Conservation (phyloP, 2,797 vertebrate genomes). For the Sebastes matsubarae region DNA sequence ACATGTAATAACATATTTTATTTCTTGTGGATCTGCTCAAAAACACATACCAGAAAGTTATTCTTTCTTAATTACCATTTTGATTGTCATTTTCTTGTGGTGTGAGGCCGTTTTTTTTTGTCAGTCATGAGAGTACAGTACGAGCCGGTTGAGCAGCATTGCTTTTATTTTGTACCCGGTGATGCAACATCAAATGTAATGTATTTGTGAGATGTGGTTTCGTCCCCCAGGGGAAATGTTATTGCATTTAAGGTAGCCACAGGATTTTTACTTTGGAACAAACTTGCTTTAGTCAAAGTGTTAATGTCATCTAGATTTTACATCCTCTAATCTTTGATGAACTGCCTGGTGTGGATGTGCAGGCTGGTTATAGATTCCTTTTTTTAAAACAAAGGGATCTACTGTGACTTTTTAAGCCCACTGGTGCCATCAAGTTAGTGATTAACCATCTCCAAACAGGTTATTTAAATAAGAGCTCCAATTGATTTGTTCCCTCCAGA, state of each 20-base stretch:
- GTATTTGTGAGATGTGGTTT: not conserved
- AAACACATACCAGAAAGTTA: not conserved
- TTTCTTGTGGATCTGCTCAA: not conserved
- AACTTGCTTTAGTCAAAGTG: not conserved
- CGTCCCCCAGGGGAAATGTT: not conserved
- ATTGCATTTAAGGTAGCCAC: not conserved
- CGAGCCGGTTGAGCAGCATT: constrained; percentile 67
- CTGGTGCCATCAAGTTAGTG: constrained; percentile 31
- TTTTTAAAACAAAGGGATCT: constrained; percentile 22
- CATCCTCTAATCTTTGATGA: not conserved
- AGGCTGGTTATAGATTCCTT: constrained; percentile 26
- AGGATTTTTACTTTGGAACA: not conserved
- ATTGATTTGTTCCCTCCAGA: constrained; percentile 37
- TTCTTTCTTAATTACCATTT: not conserved
- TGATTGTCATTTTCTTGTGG: not conserved
- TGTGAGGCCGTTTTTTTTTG: constrained; percentile 9
- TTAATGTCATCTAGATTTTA: not conserved
- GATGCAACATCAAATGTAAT: constrained; percentile 11
- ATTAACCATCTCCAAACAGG: constrained; percentile 40
- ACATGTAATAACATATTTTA: not conserved
- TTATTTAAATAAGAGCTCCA: constrained; percentile 19
- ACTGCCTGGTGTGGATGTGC: not conserved
- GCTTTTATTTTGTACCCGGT: constrained; percentile 29
- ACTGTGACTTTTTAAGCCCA: constrained; percentile 9
- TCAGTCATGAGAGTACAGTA: constrained; percentile 24